Evolutionary conservation across 2,113 vertebrate genomes (phyloP).

Genomic region (Bolborhynchus lineola): DNA sequence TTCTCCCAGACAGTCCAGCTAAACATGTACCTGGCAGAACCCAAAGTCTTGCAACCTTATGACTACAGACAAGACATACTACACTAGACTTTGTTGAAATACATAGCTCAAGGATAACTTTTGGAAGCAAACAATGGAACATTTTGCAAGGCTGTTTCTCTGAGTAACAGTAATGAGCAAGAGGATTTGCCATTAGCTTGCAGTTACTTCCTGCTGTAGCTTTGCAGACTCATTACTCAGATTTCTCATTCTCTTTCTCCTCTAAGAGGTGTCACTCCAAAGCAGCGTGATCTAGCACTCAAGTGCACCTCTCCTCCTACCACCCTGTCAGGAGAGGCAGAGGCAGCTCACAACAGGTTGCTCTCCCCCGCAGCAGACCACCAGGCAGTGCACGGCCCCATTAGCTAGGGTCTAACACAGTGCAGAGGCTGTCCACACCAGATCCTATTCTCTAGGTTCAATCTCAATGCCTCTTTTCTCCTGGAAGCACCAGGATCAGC

Average conservation of each 20-base stretch:
- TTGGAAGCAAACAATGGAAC: not conserved
- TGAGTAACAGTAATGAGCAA: not conserved
- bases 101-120: not conserved
- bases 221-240: fast-evolving
- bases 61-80: not conserved
- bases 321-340: not conserved
- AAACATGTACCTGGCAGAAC: not conserved
- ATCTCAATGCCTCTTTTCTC: not conserved
- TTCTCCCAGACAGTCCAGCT: not conserved
- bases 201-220: not conserved
- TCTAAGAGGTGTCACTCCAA: not conserved
- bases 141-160: not conserved
- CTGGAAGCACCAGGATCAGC: not conserved
- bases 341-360: not conserved
- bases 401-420: not conserved
- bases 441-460: not conserved
- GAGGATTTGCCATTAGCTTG: not conserved
- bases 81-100: not conserved
- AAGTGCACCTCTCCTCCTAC: not conserved
- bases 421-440: not conserved
- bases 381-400: fast-evolving
- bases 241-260: not conserved
- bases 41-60: not conserved
- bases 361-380: not conserved
- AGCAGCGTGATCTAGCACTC: fast-evolving